These are phyloP conservation scores for Propsilocerus akamusi DNA, from an alignment of 1,140 invertebrate species.

Conservation along the genomic window DNA sequence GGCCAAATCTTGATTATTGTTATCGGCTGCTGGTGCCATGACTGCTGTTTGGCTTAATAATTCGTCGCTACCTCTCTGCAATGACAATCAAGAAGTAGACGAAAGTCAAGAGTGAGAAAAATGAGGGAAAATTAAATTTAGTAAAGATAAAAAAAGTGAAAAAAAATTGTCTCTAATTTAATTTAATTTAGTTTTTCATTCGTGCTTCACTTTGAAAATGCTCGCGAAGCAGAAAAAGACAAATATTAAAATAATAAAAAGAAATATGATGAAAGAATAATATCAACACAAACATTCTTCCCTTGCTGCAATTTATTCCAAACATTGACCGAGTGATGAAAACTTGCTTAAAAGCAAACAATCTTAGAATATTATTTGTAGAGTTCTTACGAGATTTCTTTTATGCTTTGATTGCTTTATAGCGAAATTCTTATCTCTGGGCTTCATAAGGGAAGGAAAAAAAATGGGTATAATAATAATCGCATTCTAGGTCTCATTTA, in stretches of 20 bases:
- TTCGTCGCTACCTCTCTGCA: constrained; percentile 90
- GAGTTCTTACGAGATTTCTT: too few relatives aligned
- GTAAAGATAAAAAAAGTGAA: too few relatives aligned
- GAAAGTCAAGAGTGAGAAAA: not conserved
- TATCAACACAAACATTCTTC: not conserved
- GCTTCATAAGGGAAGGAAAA: too few relatives aligned
- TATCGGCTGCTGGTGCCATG: constrained; percentile 81
- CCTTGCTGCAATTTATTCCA: not conserved
- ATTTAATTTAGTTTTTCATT: not conserved
- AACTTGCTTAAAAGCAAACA: too few relatives aligned
- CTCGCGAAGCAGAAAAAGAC: not conserved
- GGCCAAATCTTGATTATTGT: constrained; percentile 77
- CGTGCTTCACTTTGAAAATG: not conserved
- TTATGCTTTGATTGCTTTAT: too few relatives aligned
- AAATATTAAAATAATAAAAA: not conserved
- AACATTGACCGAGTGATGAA: too few relatives aligned
- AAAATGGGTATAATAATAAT: too few relatives aligned
- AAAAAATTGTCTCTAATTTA: not conserved
- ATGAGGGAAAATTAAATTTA: not conserved
- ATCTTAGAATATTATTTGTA: too few relatives aligned
- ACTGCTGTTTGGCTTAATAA: constrained; percentile 83
- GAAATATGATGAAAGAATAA: too few relatives aligned
- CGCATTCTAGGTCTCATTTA: too few relatives aligned
- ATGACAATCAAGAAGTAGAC: constrained; percentile 15
- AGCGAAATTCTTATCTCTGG: too few relatives aligned